These are phyloP conservation scores for Erythrolamprus reginae DNA, from an alignment of 2,113 vertebrate genomes.

Conservation along the genomic window DNA sequence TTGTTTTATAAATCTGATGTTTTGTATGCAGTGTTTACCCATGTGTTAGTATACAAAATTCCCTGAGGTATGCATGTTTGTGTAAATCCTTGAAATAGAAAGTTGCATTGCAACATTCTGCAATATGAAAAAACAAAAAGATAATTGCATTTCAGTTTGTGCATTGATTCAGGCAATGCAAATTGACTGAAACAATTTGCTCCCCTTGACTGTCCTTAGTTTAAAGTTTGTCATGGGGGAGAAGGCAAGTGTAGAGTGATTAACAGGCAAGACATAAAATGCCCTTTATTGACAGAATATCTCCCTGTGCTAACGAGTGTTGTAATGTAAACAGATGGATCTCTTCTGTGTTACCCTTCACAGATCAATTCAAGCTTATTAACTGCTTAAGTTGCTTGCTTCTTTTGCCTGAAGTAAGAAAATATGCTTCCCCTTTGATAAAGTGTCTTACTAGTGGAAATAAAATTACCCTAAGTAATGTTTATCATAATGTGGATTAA, in stretches of 20 bases:
- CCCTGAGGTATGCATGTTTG: not conserved
- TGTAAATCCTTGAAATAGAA: not conserved
- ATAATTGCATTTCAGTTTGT: not conserved
- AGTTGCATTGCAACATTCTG: not conserved
- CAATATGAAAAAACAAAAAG: not conserved
- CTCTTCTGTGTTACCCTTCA: conserved; percentile 25
- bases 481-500: conserved; percentile 57
- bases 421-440: conserved; percentile 43
- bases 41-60: not conserved
- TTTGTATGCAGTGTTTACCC: not conserved
- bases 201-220: not conserved
- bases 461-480: conserved; percentile 45
- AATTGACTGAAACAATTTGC: not conserved
- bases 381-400: not conserved
- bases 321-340: conserved; percentile 14
- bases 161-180: not conserved
- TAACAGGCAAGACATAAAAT: conserved; percentile 12
- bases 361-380: conserved; percentile 28
- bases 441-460: conserved; percentile 37
- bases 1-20: not conserved
- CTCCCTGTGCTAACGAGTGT: conserved; percentile 12
- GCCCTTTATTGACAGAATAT: not conserved
- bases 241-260: not conserved
- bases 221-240: not conserved
- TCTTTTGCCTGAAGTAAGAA: conserved; percentile 16